These are phyloP conservation scores for Anguilla megastoma DNA, from an alignment of 2,797 vertebrate species.

Conservation along the genomic window DNA sequence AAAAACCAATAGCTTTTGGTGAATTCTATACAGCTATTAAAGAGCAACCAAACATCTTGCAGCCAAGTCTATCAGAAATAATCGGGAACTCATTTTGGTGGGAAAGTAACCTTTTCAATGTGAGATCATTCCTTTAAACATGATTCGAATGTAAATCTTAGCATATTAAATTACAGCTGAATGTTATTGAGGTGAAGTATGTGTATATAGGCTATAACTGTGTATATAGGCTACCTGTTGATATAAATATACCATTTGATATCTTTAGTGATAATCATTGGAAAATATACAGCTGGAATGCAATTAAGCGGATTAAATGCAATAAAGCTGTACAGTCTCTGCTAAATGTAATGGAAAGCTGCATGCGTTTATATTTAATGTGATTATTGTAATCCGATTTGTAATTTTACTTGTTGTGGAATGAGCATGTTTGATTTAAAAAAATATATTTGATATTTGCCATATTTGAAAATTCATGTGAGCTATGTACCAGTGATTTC, in stretches of 20 bases:
- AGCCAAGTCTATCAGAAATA: too few species aligned
- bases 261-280: conserved; percentile 11
- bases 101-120: too few species aligned
- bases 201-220: too few species aligned
- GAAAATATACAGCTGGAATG: conserved; percentile 26
- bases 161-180: too few species aligned
- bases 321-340: conserved; percentile 33
- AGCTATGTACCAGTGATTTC: conserved; percentile 11
- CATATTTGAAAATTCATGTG: conserved; percentile 23
- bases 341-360: conserved; percentile 32
- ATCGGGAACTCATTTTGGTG: too few species aligned
- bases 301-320: conserved; percentile 47
- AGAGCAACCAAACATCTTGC: too few species aligned
- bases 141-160: too few species aligned
- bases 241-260: conserved; percentile 7
- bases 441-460: conserved; percentile 15
- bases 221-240: not conserved
- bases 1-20: too few species aligned
- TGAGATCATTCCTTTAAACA: too few species aligned
- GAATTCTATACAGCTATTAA: too few species aligned
- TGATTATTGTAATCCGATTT: conserved; percentile 45
- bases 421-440: conserved; percentile 19
- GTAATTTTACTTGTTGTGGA: conserved; percentile 38
- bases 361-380: conserved; percentile 33
- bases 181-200: too few species aligned